Base-by-base conservation (phyloP, 1,140 invertebrate genomes). In the Orchesella cincta region DNA sequence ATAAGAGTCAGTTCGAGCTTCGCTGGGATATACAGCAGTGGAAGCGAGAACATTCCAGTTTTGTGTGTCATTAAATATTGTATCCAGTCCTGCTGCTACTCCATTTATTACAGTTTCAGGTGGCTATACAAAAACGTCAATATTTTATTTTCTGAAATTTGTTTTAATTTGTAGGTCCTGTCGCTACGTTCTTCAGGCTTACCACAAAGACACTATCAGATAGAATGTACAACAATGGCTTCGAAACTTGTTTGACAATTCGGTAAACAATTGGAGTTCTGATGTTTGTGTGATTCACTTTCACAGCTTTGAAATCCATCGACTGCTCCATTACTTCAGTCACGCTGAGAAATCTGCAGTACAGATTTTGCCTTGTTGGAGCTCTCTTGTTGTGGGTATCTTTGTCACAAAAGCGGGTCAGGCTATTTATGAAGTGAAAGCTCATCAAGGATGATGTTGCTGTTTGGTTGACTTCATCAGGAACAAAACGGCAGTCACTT, bases 361-460 rank as follows among this genome's bases (percentile, higher is more conserved):
- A 80, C 8, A 80, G 57, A 82, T 88, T 88, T 29, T 88, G 87
- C 46, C 83, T 82, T 46, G 84, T 86, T 1, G 86, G 87, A 1
- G 84, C 82, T 20, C 81, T 67, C 33, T 52, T 73, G 74, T 87
- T 84, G 79, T 87, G 87, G 20, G 83, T 81, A 1, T 79, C 64
- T 26, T 83, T 81, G 76, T 86, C 83, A 75, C 87, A 87, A 76
- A 87, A 87, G 33, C 84, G 75, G 5, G 57, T 52, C 3, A 82
- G 78, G 16, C 28, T 57, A 14, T 76, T 67, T 12, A 81, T 39
- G 74, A 72, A 79, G 26, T 79, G 74, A 23, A 78, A 78, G 51
- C 74, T 52, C 80, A 81, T 81, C 26, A 81, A 23, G 34, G 76
- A 78, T 14, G 74, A 34, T 18, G 26, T 80, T 0, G 76, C 80